Conservation (phyloP, 2,888 invertebrate species). For the Torymus texanus region DNA sequence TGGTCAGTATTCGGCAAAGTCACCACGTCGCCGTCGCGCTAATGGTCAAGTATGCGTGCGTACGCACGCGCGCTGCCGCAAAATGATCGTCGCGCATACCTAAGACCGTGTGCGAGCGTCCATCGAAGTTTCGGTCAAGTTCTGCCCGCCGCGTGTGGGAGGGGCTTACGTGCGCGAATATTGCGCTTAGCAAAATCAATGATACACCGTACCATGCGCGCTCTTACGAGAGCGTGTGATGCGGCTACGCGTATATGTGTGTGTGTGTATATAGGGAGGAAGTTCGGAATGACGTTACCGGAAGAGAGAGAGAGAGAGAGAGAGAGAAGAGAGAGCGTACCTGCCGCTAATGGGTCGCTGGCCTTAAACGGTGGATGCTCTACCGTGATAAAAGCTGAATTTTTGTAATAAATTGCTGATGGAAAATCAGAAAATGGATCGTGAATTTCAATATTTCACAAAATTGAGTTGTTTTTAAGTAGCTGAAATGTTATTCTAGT, state of each 20-base stretch:
- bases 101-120: constrained; percentile 46
- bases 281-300: constrained; percentile 50
- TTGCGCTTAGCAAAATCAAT: constrained; percentile 46
- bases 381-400: too few species aligned
- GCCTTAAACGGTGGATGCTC: neutral
- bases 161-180: constrained; percentile 24
- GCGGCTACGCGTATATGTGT: neutral
- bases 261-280: too few species aligned
- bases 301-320: too few species aligned
- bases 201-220: constrained; percentile 9
- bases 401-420: too few species aligned
- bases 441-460: too few species aligned
- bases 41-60: constrained; percentile 71
- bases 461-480: too few species aligned
- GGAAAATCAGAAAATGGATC: too few species aligned
- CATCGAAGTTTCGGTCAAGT: constrained; percentile 52
- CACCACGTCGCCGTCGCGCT: constrained; percentile 60
- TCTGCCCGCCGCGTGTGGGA: constrained; percentile 23
- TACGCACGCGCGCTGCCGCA: constrained; percentile 62
- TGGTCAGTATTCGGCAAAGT: constrained; percentile 61
- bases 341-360: constrained; percentile 9
- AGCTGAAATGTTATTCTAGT: too few species aligned
- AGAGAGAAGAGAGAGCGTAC: neutral
- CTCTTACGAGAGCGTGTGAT: neutral
- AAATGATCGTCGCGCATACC: constrained; percentile 67